Evolutionary conservation across 2,888 invertebrate species (phyloP), one percentile per base, ranked within the genome.

Genomic region (Gastracanthus pulcherrimus): DNA sequence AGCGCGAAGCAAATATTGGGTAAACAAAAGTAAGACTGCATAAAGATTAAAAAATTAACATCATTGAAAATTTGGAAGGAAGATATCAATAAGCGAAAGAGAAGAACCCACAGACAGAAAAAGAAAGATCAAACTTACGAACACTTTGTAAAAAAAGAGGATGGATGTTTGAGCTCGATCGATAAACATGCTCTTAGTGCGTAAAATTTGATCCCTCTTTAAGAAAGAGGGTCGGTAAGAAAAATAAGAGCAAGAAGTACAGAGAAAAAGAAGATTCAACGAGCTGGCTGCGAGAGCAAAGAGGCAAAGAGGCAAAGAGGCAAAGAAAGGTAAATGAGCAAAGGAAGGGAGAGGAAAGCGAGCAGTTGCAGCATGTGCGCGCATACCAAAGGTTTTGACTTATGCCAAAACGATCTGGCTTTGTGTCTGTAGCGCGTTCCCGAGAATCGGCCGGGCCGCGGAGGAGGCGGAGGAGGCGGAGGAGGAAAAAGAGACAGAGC

Each of bases 381-480:
- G 83, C 87, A 87, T 87, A 87, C 86, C 87, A 85, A 87, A 88
- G 86, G 87, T 90, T 90, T 90, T 90, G 90, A 91, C 89, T 89
- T 89, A 90, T 90, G 90, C 90, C 89, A 89, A 90, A 90, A 88
- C 88, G 90, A 90, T 90, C 87, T 83, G 87, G 88, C 90, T 90
- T 90, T 89, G 90, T 90, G 89, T 88, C 88, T 87, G 86, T 82
- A 74, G 76, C 80, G 79, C 41, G 77, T 72, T 84, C 76, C 83
- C 84, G 82, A 75, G 84, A 84, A 82, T 79, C 66, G 75, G 74
- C 69, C 38, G 41, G 4, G 38, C 38, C 26, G 9, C 16, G 38
- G 31, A 11, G 19, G 34, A 45, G 31, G n/a, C 38, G 64, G n/a
- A 66, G 31, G 55, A 55, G 19, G 45, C 36, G 23, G 60, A 26